A percentile compares a stretch with the other conserved stretches of the same genome.
These are phyloP conservation scores for Diaprepes abbreviatus DNA, from an alignment of 2,888 invertebrate genomes.

Conservation along the genomic window DNA sequence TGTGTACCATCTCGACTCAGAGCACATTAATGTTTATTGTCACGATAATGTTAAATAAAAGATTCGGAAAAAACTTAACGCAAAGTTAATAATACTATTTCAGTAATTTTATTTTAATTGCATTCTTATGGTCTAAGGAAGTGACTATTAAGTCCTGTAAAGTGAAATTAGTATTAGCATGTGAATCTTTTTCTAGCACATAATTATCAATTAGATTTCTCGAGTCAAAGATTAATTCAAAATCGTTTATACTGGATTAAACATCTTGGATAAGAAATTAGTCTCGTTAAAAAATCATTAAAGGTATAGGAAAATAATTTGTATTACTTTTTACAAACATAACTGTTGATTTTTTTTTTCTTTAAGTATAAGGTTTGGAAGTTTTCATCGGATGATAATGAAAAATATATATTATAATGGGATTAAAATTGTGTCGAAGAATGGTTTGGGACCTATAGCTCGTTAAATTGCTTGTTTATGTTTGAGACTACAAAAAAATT, in stretches of 20 bases:
- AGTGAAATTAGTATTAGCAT: slow-evolving; percentile 39
- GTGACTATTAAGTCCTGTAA: slow-evolving; percentile 35
- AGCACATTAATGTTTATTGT: slow-evolving; percentile 7
- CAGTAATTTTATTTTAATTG: slow-evolving; percentile 45
- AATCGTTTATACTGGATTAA: slow-evolving; percentile 25
- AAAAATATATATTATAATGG: too few relatives aligned
- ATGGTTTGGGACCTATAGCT: too few relatives aligned
- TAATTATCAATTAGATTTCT: slow-evolving; percentile 39
- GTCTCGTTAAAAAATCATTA: slow-evolving; percentile 42
- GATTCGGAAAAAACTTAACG: slow-evolving; percentile 32
- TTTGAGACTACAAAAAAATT: too few relatives aligned
- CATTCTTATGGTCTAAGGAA: slow-evolving; percentile 34
- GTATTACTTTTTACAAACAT: background rate
- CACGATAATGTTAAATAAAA: slow-evolving; percentile 40
- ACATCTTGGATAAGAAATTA: slow-evolving; percentile 4
- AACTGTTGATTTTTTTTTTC: background rate
- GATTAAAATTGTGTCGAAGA: too few relatives aligned
- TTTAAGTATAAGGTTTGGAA: background rate
- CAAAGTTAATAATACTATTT: slow-evolving; percentile 44
- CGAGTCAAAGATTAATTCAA: slow-evolving; percentile 20
- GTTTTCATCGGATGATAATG: too few relatives aligned
- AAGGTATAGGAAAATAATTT: slow-evolving; percentile 20
- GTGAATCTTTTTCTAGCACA: slow-evolving; percentile 25
- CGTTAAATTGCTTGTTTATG: too few relatives aligned
- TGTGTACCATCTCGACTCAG: background rate